These are phyloP conservation scores for Actinostola sp. DNA, from an alignment of 92 coral and sea anemone genomes.

Conservation along the genomic window DNA sequence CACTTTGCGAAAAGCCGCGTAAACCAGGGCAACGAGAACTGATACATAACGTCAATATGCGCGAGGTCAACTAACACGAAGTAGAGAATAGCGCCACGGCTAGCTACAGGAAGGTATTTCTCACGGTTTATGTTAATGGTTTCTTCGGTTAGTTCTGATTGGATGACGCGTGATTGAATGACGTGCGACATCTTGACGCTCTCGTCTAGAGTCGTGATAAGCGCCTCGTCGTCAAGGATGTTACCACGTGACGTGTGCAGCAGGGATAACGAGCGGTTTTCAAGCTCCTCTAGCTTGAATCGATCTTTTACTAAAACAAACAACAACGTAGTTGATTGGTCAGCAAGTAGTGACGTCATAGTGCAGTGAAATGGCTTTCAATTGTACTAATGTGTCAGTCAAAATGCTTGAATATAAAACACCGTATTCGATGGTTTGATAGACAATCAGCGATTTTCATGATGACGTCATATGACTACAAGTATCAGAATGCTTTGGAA, in stretches of 20 bases:
- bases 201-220: conserved; percentile 84
- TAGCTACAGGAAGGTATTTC: conserved; percentile 86
- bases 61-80: conserved; percentile 88
- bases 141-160: conserved; percentile 83
- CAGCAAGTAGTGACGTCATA: too few relatives aligned
- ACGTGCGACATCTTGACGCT: conserved; percentile 92
- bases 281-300: conserved; percentile 83
- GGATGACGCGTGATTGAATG: conserved; percentile 82
- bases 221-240: conserved; percentile 93
- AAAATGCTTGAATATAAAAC: too few relatives aligned
- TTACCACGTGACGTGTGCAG: conserved; percentile 88
- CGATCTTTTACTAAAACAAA: conserved; percentile 73
- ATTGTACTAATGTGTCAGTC: too few relatives aligned
- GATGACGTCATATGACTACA: too few relatives aligned
- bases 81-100: conserved; percentile 91
- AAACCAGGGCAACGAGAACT: conserved; percentile 93
- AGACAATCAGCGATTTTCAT: too few relatives aligned
- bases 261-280: conserved; percentile 80
- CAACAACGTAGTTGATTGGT: too few relatives aligned
- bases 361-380: too few relatives aligned
- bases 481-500: too few relatives aligned
- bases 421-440: too few relatives aligned
- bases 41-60: conserved; percentile 88
- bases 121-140: conserved; percentile 76
- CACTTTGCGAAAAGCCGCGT: conserved; percentile 82